These are phyloP conservation scores for Chaenocephalus aceratus DNA, from an alignment of 2,113 vertebrate species.

Conservation along the genomic window DNA sequence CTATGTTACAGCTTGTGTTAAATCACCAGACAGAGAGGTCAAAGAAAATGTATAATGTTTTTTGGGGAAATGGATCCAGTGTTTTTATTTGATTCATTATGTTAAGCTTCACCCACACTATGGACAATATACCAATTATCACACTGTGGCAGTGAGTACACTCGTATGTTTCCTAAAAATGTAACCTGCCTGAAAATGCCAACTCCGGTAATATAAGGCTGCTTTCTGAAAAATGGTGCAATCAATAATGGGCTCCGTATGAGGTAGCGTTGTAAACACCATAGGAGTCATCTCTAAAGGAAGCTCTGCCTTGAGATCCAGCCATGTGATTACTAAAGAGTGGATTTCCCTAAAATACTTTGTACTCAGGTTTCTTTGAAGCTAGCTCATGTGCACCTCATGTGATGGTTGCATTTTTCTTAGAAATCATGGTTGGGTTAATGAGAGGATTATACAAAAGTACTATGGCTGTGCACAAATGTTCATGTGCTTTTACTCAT, in stretches of 20 bases:
- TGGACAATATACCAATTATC: no score
- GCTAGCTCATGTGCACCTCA: constrained; percentile 63
- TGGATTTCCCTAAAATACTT: constrained; percentile 5
- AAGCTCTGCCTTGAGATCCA: background rate
- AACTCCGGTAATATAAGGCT: background rate
- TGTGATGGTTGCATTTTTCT: constrained; percentile 51
- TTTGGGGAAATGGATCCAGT: background rate
- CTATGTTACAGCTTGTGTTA: background rate
- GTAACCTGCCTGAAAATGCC: background rate
- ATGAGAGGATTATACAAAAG: constrained; percentile 26
- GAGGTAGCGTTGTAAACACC: constrained; percentile 7
- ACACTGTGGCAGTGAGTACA: background rate
- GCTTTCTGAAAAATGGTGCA: background rate
- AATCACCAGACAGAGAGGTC: background rate
- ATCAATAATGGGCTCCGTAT: background rate
- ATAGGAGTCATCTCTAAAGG: constrained; percentile 6
- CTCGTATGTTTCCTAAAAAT: background rate
- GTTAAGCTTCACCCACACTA: background rate
- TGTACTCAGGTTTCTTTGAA: constrained; percentile 9
- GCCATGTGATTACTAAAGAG: constrained; percentile 6
- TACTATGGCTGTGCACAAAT: background rate
- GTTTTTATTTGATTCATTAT: background rate
- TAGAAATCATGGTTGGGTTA: constrained; percentile 14
- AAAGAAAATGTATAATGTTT: background rate
- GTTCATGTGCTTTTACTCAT: constrained; percentile 45